Conservation (phyloP, 2,797 vertebrate species). For the Todus mexicanus region DNA sequence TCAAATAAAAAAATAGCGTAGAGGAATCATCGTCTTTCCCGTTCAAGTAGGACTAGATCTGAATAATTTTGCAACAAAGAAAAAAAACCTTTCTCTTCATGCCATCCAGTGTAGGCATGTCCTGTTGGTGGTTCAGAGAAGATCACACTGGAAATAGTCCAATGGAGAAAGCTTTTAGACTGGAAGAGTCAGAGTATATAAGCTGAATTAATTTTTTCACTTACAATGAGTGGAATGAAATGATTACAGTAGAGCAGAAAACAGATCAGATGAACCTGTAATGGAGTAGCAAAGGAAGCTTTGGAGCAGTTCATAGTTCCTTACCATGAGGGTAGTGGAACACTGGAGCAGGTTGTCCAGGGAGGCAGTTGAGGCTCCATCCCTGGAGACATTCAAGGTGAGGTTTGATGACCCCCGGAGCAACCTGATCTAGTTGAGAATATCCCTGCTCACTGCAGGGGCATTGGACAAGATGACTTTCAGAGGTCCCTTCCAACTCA, state of each 20-base stretch:
- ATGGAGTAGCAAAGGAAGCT: neutral
- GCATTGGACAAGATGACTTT: no score
- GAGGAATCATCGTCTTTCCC: neutral
- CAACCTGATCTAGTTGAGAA: no score
- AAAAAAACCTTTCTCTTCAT: neutral
- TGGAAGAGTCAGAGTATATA: neutral
- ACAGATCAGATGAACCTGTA: neutral
- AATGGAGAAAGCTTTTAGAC: neutral
- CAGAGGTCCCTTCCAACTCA: no score
- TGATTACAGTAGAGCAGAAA: neutral
- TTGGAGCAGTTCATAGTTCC: no score
- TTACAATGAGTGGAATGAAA: neutral
- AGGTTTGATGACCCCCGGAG: no score
- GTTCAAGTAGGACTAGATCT: neutral
- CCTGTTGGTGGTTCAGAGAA: fast-evolving
- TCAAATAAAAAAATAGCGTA: neutral
- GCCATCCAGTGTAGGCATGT: neutral
- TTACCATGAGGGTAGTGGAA: no score
- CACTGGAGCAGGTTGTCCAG: no score
- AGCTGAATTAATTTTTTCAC: neutral
- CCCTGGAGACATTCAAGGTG: no score
- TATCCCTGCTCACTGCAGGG: no score
- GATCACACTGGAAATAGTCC: neutral
- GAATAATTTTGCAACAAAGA: neutral
- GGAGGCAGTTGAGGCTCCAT: no score